Base-by-base conservation (phyloP, 2,113 vertebrate genomes). In the Amphiprion ocellaris region DNA sequence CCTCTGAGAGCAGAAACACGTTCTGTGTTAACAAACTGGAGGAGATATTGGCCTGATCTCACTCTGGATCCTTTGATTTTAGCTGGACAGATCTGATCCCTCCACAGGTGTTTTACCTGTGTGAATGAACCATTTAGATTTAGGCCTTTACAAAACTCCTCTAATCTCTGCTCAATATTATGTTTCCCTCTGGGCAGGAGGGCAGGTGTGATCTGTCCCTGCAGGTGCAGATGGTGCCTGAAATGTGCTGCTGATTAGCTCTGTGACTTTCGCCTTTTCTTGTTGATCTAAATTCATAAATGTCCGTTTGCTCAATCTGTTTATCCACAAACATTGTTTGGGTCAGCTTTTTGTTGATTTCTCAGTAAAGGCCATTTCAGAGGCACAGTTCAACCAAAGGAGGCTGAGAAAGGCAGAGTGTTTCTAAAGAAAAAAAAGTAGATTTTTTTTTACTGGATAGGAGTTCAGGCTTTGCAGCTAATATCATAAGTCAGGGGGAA, bases 41-140 rank as follows among this genome's bases (percentile, higher is more conserved):
- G 59, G 33, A 67, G 64, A 84, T 83, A 52, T 69, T 80, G 70
- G 86, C 69, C 66, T 15, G 59, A 80, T 83, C 74, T 66, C 17
- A 56, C 26, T 5, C 14, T n/a, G 53, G 76, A 78, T 56, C 68
- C 63, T 77, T 82, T 73, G 77, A 69, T 83, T 79, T 74, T 7
- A 65, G 39, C 70, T 81, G 85, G 87, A 77, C 52, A 63, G 69
- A 67, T 14, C 68, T 49, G 77, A 87, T 86, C 87, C 87, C 65
- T 83, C 90, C 76, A 92, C 92, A 93, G 91, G 91, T 93, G 91
- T 82, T 82, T 19, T 79, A 91, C 91, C 88, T 93, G 91, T 90
- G 83, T 86, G 90, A 88, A 81, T 84, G 79, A 54, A 52, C 56
- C 24, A 56, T 90, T 87, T 68, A 76, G 71, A 80, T 73, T 77